These are phyloP conservation scores for Sarcophaga rosellei DNA, from an alignment of 2,888 invertebrate species.

Conservation along the genomic window DNA sequence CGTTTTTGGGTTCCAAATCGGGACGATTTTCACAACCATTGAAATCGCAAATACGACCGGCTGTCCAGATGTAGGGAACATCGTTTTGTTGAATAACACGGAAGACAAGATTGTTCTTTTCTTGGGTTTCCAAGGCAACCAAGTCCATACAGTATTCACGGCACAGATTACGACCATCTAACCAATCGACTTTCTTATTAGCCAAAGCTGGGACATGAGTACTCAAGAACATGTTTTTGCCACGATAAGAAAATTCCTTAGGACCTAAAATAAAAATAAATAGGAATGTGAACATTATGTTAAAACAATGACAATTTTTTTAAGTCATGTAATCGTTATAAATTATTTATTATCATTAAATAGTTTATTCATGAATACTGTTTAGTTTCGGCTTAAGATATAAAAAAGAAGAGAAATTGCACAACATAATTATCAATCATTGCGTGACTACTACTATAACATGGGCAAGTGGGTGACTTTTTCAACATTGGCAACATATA, in stretches of 20 bases:
- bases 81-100: slow-evolving; percentile 93
- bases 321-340: slow-evolving; percentile 27
- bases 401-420: slow-evolving; percentile 46
- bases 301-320: background rate
- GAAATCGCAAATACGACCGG: slow-evolving; percentile 95
- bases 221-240: slow-evolving; percentile 94
- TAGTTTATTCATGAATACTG: slow-evolving; percentile 66
- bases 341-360: slow-evolving; percentile 47
- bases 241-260: slow-evolving; percentile 93
- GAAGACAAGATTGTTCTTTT: slow-evolving; percentile 94
- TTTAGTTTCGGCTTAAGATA: slow-evolving; percentile 58
- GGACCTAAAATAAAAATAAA: slow-evolving; percentile 84
- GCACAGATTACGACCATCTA: slow-evolving; percentile 94
- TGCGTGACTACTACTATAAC: slow-evolving; percentile 48
- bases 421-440: slow-evolving; percentile 59
- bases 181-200: slow-evolving; percentile 93
- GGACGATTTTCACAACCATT: slow-evolving; percentile 93
- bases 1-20: slow-evolving; percentile 92
- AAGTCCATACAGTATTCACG: slow-evolving; percentile 97
- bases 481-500: slow-evolving; percentile 23
- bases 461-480: background rate
- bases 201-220: slow-evolving; percentile 90
- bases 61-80: slow-evolving; percentile 96
- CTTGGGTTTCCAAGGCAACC: slow-evolving; percentile 93
- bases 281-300: background rate